Conservation (phyloP, 2,888 invertebrate genomes). For the Teleiodes luculella region DNA sequence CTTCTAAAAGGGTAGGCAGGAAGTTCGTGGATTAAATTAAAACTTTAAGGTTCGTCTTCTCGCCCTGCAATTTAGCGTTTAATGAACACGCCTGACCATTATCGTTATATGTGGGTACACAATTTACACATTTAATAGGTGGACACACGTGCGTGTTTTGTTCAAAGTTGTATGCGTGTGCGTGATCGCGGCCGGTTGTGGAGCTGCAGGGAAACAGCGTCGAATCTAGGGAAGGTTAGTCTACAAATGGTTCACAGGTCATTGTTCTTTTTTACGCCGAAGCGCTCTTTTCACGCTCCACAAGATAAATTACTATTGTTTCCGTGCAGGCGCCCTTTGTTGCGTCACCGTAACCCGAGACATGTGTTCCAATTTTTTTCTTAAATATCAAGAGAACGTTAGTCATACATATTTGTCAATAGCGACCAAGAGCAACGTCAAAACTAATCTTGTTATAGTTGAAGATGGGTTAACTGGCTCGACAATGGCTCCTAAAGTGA, state of each 20-base stretch:
- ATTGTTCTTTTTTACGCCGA: constrained; percentile 67
- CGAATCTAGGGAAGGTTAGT: constrained; percentile 72
- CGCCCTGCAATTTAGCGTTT: neutral
- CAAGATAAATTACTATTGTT: constrained; percentile 64
- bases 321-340: constrained; percentile 45
- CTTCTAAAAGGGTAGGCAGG: neutral
- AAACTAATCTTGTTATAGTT: constrained; percentile 1
- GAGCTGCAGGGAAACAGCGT: constrained; percentile 69
- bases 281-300: constrained; percentile 51
- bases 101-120: neutral
- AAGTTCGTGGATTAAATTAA: neutral
- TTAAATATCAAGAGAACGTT: constrained; percentile 19
- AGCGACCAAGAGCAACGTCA: constrained; percentile 20
- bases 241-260: constrained; percentile 68
- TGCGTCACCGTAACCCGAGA: constrained; percentile 27
- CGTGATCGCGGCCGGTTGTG: constrained; percentile 49
- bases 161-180: constrained; percentile 38
- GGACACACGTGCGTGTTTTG: neutral
- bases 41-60: neutral
- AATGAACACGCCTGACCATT: neutral
- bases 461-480: constrained; percentile 32
- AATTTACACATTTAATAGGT: neutral
- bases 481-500: constrained; percentile 45
- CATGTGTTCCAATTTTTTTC: constrained; percentile 32
- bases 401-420: constrained; percentile 19